Percentiles rank a stretch among this genome's conserved stretches.
phyloP scores from a whole-genome alignment of 2,888 invertebrate species.

The Allacma fusca region DNA sequence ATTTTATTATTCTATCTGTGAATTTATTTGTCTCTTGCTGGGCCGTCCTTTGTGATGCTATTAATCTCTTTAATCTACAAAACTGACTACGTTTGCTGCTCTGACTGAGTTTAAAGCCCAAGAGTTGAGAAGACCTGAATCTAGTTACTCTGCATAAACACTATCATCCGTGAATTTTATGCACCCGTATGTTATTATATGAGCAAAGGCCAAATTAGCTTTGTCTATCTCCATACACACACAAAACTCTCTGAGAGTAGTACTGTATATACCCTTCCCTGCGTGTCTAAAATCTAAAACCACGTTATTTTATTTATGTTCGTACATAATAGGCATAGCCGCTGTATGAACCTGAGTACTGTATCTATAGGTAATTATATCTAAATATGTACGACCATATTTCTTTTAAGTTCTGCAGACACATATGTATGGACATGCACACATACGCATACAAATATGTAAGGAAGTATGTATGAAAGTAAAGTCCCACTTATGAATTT shows the following conservation, averaged over 20 bases:
- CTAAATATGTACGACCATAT: too few relatives aligned
- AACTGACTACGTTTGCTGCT: constrained; percentile 7
- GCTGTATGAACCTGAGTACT: too few relatives aligned
- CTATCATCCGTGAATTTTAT: background rate
- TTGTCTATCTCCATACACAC: too few relatives aligned
- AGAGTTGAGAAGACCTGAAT: background rate
- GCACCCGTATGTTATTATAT: background rate
- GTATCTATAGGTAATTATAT: too few relatives aligned
- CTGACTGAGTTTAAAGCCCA: background rate
- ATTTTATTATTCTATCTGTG: constrained; percentile 29
- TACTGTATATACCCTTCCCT: too few relatives aligned
- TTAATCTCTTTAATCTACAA: constrained; percentile 31
- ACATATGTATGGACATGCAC: background rate
- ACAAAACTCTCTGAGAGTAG: too few relatives aligned
- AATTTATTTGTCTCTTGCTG: constrained; percentile 30
- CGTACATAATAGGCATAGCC: too few relatives aligned
- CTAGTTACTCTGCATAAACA: background rate
- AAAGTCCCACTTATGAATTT: background rate
- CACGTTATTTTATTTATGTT: too few relatives aligned
- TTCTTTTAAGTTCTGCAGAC: too few relatives aligned
- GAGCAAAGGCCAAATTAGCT: too few relatives aligned
- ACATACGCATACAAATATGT: background rate
- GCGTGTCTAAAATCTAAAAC: too few relatives aligned
- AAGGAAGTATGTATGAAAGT: background rate
- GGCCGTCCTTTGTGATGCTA: constrained; percentile 13